Conservation (phyloP, 2,888 invertebrate species). For the Oithona nana region DNA sequence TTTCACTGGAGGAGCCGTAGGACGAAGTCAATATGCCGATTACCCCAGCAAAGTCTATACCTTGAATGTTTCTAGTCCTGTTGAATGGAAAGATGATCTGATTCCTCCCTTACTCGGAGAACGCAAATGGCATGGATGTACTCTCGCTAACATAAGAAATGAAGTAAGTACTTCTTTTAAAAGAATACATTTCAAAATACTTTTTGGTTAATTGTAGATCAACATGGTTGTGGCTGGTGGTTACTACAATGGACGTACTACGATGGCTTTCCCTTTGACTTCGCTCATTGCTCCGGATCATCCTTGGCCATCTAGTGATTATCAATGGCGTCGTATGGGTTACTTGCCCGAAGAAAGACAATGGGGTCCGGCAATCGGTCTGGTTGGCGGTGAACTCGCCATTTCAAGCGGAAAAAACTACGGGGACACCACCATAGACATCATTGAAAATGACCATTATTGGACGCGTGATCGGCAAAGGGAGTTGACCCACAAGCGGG, state of each 20-base stretch:
- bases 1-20: background rate
- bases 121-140: background rate
- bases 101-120: background rate
- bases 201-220: background rate
- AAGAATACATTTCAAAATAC: background rate
- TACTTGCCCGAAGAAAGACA: background rate
- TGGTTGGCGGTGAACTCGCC: background rate
- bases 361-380: slow-evolving; percentile 5
- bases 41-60: background rate
- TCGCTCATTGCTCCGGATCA: background rate
- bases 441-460: background rate
- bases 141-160: background rate
- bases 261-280: background rate
- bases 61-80: background rate
- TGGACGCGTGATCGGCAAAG: background rate
- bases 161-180: too few species aligned
- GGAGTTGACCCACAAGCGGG: background rate
- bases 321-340: background rate
- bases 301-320: background rate
- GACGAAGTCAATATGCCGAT: background rate
- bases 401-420: background rate
- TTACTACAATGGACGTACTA: slow-evolving; percentile 5
- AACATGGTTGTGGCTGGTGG: slow-evolving; percentile 4
- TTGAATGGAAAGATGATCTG: background rate
- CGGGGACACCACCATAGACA: slow-evolving; percentile 3